Conservation (phyloP, 2,888 invertebrate genomes). For the Torymus auratus region DNA sequence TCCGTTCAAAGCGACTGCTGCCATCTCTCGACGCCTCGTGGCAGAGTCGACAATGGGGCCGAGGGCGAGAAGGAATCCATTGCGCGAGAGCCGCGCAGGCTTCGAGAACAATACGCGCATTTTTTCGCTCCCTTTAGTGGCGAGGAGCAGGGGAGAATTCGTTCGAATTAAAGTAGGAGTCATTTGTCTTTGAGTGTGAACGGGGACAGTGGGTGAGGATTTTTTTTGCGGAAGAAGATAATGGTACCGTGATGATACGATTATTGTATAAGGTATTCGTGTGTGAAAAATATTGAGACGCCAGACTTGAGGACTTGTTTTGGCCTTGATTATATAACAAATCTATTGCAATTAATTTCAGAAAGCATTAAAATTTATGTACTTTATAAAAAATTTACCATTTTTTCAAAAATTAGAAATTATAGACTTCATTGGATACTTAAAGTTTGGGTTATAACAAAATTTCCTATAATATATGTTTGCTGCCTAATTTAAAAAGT, state of each 20-base stretch:
- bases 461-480: too few species aligned
- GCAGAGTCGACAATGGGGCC: constrained; percentile 9
- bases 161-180: not conserved
- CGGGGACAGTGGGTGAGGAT: not conserved
- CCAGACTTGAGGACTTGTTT: too few species aligned
- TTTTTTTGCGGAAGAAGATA: not conserved
- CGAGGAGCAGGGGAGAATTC: not conserved
- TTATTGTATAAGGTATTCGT: not conserved
- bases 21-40: constrained; percentile 26
- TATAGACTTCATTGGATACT: too few species aligned
- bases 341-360: too few species aligned
- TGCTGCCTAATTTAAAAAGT: too few species aligned
- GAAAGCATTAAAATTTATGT: too few species aligned
- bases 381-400: too few species aligned
- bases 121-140: constrained; percentile 5
- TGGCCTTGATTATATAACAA: too few species aligned
- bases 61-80: constrained; percentile 32
- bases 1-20: constrained; percentile 12
- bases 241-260: not conserved
- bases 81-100: not conserved
- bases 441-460: too few species aligned
- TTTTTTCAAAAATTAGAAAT: too few species aligned
- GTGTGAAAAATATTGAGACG: too few species aligned
- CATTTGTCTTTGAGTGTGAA: constrained; percentile 13
- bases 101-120: constrained; percentile 40